Base-by-base conservation (phyloP, 2,113 vertebrate species). In the Syrrhaptes paradoxus region DNA sequence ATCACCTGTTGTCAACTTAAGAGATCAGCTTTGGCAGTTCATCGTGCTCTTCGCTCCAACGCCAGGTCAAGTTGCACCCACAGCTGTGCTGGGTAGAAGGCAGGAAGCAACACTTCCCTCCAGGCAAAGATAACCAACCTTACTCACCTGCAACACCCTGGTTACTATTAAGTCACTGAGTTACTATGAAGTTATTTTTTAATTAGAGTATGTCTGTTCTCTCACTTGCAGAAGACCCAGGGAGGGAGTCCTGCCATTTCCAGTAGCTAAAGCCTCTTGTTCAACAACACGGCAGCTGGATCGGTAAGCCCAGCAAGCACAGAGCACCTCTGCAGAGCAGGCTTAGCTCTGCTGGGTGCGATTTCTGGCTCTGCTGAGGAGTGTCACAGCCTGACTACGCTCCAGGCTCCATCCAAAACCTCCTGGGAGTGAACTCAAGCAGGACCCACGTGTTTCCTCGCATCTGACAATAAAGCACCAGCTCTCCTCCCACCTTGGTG, bases 401-500 rank as follows among this genome's bases (percentile, higher is more conserved):
- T 14, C 29, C 43, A 32, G 5, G 4, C 29, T 32, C 61, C n/a
- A 51, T 11, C 17, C 58, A 45, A 70, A 65, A 58, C 9, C 57
- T 59, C 28, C 31, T 8, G 15, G 51, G 57, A 85, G 13, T 7
- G 22, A 80, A 74, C 34, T 65, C 45, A 17, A 70, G 45, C n/a
- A 74, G 24, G 22, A 87, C 20, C 6, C 48, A 45, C 0, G 1
- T 10, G 3, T 25, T 29, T 38, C 73, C 75, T 52, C 15, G 0
- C 14, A 18, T 5, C 66, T 41, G 52, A 20, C 9, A 21, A 31
- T 7, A 51, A 68, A 18, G 22, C 48, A 83, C 11, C 67, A 26
- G 54, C 21, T 80, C 68, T 57, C 59, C 83, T 74, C 43, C 61
- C 77, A 72, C 10, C 21, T 41, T 12, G 0, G 0, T 6, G 41